A percentile compares a stretch with the other conserved stretches of the same genome.
Conservation (phyloP, 2,113 vertebrate species). For the Columba janthina region DNA sequence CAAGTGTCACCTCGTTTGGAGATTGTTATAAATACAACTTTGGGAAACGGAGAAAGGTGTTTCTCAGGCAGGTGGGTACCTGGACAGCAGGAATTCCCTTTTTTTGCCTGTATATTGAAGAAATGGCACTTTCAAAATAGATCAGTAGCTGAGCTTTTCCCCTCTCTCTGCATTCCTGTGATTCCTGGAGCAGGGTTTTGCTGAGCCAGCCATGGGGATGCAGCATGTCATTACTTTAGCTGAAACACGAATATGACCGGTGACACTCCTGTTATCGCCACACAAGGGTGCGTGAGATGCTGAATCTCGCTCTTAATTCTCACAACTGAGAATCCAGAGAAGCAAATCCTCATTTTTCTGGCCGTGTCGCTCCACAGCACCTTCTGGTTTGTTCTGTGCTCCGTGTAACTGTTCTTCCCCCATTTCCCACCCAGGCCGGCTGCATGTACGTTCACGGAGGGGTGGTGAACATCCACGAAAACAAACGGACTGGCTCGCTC, state of each 20-base stretch:
- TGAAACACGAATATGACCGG: background rate
- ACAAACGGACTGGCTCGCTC: slow-evolving; percentile 95
- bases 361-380: accelerated
- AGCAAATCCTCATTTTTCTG: background rate
- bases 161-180: background rate
- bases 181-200: background rate
- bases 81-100: background rate
- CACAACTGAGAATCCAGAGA: background rate
- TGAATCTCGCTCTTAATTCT: background rate
- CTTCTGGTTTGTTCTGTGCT: no score
- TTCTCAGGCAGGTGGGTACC: background rate
- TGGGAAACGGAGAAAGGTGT: background rate
- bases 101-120: background rate
- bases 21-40: background rate
- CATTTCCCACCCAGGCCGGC: slow-evolving; percentile 80
- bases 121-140: accelerated
- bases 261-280: no score
- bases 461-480: slow-evolving; percentile 96
- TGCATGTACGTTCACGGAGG: slow-evolving; percentile 99
- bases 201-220: background rate
- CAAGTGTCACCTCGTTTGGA: background rate
- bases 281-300: background rate
- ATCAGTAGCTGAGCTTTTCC: background rate
- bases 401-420: background rate
- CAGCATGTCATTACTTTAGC: background rate